phyloP scores from a whole-genome alignment of 2,113 vertebrate genomes.

The Dromiciops gliroides region DNA sequence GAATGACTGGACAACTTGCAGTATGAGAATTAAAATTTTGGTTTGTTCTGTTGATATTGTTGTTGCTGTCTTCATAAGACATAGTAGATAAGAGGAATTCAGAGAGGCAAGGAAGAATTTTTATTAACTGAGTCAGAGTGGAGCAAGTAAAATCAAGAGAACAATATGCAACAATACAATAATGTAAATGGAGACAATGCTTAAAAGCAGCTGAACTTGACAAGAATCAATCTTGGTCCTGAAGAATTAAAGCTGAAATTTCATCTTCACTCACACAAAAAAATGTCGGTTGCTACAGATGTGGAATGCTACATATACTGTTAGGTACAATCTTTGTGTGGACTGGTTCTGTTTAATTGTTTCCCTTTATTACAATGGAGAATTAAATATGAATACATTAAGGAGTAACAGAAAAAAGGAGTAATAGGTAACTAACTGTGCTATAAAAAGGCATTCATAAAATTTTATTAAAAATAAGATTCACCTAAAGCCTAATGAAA shows the following conservation, averaged over 20 bases:
- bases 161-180: background rate
- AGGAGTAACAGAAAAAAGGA: background rate
- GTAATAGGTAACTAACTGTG: background rate
- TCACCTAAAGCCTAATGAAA: background rate
- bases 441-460: background rate
- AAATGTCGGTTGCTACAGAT: background rate
- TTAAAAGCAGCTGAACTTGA: background rate
- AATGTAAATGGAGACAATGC: background rate
- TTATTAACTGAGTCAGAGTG: background rate
- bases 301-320: background rate
- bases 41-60: background rate
- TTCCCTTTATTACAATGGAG: background rate
- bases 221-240: background rate
- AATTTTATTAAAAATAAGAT: background rate
- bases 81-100: background rate
- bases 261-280: background rate
- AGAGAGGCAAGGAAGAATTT: background rate
- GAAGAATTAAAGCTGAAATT: background rate
- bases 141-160: background rate
- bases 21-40: background rate
- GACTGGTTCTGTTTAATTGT: background rate
- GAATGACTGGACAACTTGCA: background rate
- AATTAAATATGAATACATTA: background rate
- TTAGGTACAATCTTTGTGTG: background rate
- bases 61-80: background rate